A percentile compares a stretch with the other conserved stretches of the same genome.
phyloP scores from a whole-genome alignment of 2,113 vertebrate genomes.

The Dromaius novaehollandiae region DNA sequence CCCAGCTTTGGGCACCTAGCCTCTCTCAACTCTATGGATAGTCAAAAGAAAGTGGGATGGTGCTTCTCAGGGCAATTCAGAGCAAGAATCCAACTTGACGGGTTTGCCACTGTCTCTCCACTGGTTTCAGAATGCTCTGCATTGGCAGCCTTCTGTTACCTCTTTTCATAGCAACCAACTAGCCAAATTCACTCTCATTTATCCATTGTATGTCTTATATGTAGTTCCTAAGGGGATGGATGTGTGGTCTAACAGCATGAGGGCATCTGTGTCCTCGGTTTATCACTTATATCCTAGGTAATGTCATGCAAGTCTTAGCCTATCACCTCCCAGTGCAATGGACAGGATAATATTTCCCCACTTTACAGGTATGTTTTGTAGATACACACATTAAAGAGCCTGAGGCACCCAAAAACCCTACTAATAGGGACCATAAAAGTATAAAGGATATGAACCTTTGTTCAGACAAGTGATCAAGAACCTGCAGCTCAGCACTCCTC shows the following conservation, averaged over 20 bases:
- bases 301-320: not conserved
- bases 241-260: not conserved
- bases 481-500: not conserved
- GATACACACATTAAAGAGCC: not conserved
- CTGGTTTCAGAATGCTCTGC: not conserved
- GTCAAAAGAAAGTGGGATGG: not conserved
- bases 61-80: not conserved
- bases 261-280: not conserved
- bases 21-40: not conserved
- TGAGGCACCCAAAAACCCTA: not conserved
- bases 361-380: rapidly evolving
- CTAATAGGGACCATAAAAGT: not conserved
- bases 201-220: not conserved
- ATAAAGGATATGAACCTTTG: not conserved
- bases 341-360: not conserved
- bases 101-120: not conserved
- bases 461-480: not conserved
- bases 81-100: not conserved
- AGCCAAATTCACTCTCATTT: not conserved
- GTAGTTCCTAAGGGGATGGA: not conserved
- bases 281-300: not conserved
- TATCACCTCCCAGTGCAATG: not conserved
- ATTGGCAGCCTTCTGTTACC: no score
- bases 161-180: not conserved
- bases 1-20: no score